Evolutionary conservation across 2,888 invertebrate species (phyloP).

Genomic region (Subacronicta megacephala): DNA sequence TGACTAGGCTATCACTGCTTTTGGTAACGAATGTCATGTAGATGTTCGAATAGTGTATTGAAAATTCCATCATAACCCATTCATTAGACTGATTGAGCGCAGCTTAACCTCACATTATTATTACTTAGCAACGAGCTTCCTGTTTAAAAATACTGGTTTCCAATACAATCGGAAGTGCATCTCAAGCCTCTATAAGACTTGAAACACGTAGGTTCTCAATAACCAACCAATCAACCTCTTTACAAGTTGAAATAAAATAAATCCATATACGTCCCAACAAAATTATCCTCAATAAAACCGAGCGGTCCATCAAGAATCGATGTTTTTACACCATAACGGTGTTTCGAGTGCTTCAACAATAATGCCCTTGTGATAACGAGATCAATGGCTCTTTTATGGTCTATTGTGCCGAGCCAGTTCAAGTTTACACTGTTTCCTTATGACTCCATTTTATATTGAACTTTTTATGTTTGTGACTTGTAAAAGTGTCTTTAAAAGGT

Average conservation of each 20-base stretch:
- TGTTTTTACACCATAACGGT: constrained; percentile 51
- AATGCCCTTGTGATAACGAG: constrained; percentile 55
- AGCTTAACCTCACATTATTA: no score
- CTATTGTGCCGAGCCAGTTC: constrained; percentile 45
- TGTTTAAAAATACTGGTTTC: constrained; percentile 3
- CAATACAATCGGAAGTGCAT: constrained; percentile 23
- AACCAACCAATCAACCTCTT: constrained; percentile 42
- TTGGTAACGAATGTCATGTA: no score
- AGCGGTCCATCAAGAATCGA: constrained; percentile 34
- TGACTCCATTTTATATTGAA: constrained; percentile 47
- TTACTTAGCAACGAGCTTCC: no score
- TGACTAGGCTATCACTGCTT: no score
- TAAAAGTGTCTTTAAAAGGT: no score
- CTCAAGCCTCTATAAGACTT: constrained; percentile 26
- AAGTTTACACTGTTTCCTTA: constrained; percentile 50
- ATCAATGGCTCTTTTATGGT: constrained; percentile 52
- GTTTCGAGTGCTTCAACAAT: constrained; percentile 41
- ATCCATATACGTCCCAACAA: constrained; percentile 30
- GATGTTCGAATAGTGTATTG: no score
- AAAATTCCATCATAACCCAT: no score
- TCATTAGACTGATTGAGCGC: no score
- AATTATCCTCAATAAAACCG: constrained; percentile 46
- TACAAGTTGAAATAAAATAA: constrained; percentile 38
- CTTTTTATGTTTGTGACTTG: constrained; percentile 24
- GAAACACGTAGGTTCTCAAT: constrained; percentile 18